These are phyloP conservation scores for Macropodus opercularis DNA, from an alignment of 2,797 vertebrate genomes.

Conservation along the genomic window DNA sequence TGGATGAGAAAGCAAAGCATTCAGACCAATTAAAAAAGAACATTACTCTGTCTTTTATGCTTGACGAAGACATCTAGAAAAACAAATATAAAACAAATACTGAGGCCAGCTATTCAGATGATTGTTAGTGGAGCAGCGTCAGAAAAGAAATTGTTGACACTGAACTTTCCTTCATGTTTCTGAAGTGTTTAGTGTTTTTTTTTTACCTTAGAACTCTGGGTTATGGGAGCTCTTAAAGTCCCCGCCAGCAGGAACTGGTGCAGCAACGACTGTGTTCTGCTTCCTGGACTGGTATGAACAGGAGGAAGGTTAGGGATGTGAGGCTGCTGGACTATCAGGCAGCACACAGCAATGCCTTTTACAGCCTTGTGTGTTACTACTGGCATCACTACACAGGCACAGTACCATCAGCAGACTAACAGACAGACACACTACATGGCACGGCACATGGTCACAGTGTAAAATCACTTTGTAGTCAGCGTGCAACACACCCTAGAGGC, in stretches of 20 bases:
- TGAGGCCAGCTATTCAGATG: constrained; percentile 21
- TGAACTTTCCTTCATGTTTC: constrained; percentile 23
- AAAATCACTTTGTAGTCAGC: constrained; percentile 81
- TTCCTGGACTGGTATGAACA: constrained; percentile 55
- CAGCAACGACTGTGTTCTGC: constrained; percentile 45
- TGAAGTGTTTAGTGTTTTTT: constrained; percentile 21
- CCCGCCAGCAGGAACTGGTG: constrained; percentile 56
- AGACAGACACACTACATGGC: constrained; percentile 61
- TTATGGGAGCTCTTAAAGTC: constrained; percentile 49
- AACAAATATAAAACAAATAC: constrained; percentile 17
- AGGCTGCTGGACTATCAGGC: constrained; percentile 72
- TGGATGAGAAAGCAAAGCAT: constrained; percentile 23
- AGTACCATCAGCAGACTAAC: constrained; percentile 66
- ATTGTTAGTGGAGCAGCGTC: background rate
- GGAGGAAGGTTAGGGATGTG: constrained; percentile 42
- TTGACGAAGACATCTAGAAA: constrained; percentile 11
- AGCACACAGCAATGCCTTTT: constrained; percentile 68
- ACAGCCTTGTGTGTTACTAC: constrained; percentile 72
- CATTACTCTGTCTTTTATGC: background rate
- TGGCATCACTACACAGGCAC: constrained; percentile 79
- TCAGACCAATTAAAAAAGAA: constrained; percentile 22
- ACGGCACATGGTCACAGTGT: constrained; percentile 71
- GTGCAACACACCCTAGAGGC: constrained; percentile 61
- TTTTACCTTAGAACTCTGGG: constrained; percentile 58
- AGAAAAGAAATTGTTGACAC: constrained; percentile 27